These are phyloP conservation scores for Alentia gelatinosa DNA, from an alignment of 2,888 invertebrate species.

Conservation along the genomic window DNA sequence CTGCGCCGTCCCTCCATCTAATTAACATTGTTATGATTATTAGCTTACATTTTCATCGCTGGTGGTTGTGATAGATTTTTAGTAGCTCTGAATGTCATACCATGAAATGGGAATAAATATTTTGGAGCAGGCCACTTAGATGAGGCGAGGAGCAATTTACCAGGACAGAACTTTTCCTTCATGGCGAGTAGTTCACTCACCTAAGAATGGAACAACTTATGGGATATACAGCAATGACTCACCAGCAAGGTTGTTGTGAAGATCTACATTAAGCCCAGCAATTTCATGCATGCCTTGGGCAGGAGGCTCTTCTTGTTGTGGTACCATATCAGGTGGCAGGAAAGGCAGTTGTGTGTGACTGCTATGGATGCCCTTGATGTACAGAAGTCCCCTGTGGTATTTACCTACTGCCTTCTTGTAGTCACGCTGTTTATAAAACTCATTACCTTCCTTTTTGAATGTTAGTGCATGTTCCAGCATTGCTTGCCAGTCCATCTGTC, in stretches of 20 bases:
- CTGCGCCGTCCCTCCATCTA: no score
- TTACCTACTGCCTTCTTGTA: constrained; percentile 74
- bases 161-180: no score
- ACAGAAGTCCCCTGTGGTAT: constrained; percentile 77
- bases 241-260: constrained; percentile 79
- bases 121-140: no score
- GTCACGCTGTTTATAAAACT: constrained; percentile 70
- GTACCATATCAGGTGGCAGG: background rate
- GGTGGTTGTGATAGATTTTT: no score
- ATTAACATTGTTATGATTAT: no score
- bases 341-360: constrained; percentile 9
- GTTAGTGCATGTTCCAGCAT: constrained; percentile 70
- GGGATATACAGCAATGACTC: background rate
- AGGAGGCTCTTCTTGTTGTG: background rate
- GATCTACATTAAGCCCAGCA: constrained; percentile 70
- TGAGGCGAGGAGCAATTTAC: no score
- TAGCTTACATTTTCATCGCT: no score
- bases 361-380: constrained; percentile 71
- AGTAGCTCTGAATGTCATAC: no score
- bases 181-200: no score
- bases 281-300: constrained; percentile 7
- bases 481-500: constrained; percentile 63
- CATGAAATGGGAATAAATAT: no score
- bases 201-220: background rate
- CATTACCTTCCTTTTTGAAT: constrained; percentile 76